These are phyloP conservation scores for Poecilia gillii DNA, from an alignment of 2,797 vertebrate genomes.

Conservation along the genomic window DNA sequence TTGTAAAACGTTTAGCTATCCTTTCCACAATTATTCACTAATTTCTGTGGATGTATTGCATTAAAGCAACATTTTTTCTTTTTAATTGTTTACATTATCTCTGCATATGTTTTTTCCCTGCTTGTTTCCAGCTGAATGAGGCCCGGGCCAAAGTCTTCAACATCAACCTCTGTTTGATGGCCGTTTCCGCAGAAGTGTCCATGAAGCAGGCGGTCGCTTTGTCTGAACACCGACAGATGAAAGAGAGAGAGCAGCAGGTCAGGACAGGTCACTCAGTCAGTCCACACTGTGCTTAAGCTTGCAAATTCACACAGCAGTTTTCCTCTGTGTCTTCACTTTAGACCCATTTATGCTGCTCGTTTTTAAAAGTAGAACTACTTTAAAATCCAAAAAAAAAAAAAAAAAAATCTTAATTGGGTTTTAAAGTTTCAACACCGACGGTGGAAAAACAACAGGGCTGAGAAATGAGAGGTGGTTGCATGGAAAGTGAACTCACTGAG, in stretches of 20 bases:
- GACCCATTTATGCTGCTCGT: neutral
- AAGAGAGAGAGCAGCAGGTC: constrained; percentile 82
- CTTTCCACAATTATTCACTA: neutral
- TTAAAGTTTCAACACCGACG: neutral
- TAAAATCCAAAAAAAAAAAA: neutral
- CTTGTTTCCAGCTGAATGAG: constrained; percentile 79
- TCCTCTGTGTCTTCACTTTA: neutral
- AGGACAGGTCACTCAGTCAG: constrained; percentile 18
- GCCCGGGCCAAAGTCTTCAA: constrained; percentile 81
- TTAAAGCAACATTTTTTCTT: neutral
- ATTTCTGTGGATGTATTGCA: neutral
- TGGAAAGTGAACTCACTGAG: neutral
- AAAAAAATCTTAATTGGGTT: neutral
- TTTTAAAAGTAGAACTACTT: neutral
- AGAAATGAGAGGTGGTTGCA: constrained; percentile 1
- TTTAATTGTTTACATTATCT: too few species aligned
- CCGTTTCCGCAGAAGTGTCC: constrained; percentile 87
- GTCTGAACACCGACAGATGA: constrained; percentile 87
- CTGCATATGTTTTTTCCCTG: neutral
- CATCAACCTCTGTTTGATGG: constrained; percentile 84
- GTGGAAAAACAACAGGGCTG: neutral
- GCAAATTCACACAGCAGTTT: neutral
- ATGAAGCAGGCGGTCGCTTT: constrained; percentile 85
- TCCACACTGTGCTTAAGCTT: neutral
- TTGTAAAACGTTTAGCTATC: neutral